phyloP scores from a whole-genome alignment of 37 sponge, comb jelly and placozoan genomes.

The Beroe ovata region DNA sequence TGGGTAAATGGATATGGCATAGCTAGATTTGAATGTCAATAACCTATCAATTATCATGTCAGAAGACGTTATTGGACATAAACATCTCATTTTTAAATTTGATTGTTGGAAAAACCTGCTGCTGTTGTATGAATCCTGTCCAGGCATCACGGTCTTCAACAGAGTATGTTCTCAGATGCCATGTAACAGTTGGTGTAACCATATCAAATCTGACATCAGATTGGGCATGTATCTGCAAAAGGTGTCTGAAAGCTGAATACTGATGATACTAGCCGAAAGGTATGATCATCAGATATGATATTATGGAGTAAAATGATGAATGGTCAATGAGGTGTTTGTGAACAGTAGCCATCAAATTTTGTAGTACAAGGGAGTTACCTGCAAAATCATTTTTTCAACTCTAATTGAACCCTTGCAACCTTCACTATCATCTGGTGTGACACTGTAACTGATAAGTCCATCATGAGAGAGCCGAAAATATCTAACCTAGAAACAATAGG shows the following conservation, averaged over 20 bases:
- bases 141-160: slow-evolving; percentile 20
- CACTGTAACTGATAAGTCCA: slow-evolving; percentile 42
- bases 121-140: neutral
- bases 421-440: neutral
- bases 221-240: slow-evolving; percentile 11
- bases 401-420: slow-evolving; percentile 29
- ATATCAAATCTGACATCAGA: slow-evolving; percentile 61
- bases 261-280: too few relatives aligned
- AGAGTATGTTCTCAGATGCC: slow-evolving; percentile 15
- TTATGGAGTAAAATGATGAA: too few relatives aligned
- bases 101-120: neutral
- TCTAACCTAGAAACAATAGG: slow-evolving; percentile 27
- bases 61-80: neutral
- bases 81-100: neutral
- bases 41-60: neutral
- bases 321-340: too few relatives aligned
- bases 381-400: slow-evolving; percentile 60
- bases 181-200: slow-evolving; percentile 39
- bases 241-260: too few relatives aligned
- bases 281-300: too few relatives aligned
- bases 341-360: too few relatives aligned
- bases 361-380: slow-evolving; percentile 35
- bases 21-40: neutral
- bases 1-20: neutral
- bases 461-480: neutral